These are phyloP conservation scores for Rotaria magnacalcarata DNA, from an alignment of 2,888 invertebrate genomes.

Conservation along the genomic window DNA sequence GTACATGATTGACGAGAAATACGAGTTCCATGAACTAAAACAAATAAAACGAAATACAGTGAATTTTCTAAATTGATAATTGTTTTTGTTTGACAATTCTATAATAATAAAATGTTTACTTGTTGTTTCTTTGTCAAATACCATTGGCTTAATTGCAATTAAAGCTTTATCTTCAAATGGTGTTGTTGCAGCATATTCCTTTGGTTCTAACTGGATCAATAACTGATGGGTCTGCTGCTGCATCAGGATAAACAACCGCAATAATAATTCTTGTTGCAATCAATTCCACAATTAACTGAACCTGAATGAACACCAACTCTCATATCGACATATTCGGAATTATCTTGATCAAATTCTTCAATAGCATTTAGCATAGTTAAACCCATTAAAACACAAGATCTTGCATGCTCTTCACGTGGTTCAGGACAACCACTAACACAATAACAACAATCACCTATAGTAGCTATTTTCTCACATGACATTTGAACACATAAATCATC, in stretches of 20 bases:
- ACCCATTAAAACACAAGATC: constrained; percentile 93
- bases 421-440: constrained; percentile 84
- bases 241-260: not conserved
- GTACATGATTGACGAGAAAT: no score
- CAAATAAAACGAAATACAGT: no score
- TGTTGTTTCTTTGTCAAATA: no score
- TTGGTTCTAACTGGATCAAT: not conserved
- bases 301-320: constrained; percentile 94
- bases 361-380: constrained; percentile 78
- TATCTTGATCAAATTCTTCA: constrained; percentile 59
- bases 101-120: no score
- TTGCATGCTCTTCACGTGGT: constrained; percentile 82
- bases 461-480: constrained; percentile 93
- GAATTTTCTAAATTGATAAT: no score
- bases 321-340: constrained; percentile 62
- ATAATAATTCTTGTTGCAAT: no score
- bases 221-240: not conserved
- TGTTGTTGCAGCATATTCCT: no score
- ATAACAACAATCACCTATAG: constrained; percentile 87
- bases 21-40: no score
- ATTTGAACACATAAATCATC: constrained; percentile 80
- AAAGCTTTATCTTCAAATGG: no score
- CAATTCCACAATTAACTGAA: constrained; percentile 47
- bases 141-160: no score
- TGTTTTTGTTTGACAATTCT: no score